Percentiles rank a stretch among this genome's conserved stretches.
Evolutionary conservation across 2,888 invertebrate genomes (phyloP).

Genomic region (Lycia hirtaria): DNA sequence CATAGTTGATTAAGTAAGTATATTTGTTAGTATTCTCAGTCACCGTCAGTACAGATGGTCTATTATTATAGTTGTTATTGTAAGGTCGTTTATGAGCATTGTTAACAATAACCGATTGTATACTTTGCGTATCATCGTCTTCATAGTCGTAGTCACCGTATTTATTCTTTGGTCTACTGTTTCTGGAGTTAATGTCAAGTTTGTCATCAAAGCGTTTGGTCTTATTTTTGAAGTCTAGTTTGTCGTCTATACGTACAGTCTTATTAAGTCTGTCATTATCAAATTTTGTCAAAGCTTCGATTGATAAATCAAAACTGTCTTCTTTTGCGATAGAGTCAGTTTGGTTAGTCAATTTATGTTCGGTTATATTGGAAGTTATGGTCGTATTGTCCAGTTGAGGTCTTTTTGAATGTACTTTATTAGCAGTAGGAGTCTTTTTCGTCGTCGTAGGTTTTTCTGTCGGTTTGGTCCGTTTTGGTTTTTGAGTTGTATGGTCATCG

Average conservation of each 20-base stretch:
- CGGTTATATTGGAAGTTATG: constrained; percentile 46
- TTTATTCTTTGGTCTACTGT: constrained; percentile 53
- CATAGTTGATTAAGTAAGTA: constrained; percentile 82
- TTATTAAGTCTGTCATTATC: constrained; percentile 45
- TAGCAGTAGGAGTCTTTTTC: constrained; percentile 37
- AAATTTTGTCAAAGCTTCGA: constrained; percentile 34
- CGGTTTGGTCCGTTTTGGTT: constrained; percentile 50
- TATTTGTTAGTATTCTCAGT: constrained; percentile 81
- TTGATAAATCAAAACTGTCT: constrained; percentile 49
- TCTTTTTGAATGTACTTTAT: constrained; percentile 31
- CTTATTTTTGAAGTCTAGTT: constrained; percentile 85
- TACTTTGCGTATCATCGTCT: constrained; percentile 69
- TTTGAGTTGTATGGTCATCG: constrained; percentile 52
- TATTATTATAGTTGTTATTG: constrained; percentile 44
- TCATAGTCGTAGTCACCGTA: constrained; percentile 65
- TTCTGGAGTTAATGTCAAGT: constrained; percentile 52
- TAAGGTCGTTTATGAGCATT: constrained; percentile 74
- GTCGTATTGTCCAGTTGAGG: constrained; percentile 30
- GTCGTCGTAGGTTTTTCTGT: constrained; percentile 48
- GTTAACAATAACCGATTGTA: constrained; percentile 75
- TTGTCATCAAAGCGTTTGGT: constrained; percentile 68
- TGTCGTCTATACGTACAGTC: constrained; percentile 81
- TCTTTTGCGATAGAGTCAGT: constrained; percentile 40
- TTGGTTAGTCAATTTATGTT: constrained; percentile 51
- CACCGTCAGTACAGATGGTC: constrained; percentile 74